Base-by-base conservation (phyloP, 2,113 vertebrate species). In the Lophochroa leadbeateri region DNA sequence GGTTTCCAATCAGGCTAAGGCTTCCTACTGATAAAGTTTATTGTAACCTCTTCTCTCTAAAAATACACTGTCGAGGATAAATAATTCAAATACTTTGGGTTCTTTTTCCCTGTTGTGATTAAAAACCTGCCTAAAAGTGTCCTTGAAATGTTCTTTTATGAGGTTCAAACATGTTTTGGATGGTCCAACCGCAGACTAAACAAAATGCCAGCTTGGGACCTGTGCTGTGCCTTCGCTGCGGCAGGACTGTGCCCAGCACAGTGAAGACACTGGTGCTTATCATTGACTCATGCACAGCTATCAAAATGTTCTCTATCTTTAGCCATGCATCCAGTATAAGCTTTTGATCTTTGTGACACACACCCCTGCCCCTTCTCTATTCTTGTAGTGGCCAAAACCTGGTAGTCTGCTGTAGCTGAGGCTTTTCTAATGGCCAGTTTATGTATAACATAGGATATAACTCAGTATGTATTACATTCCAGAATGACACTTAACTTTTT, bases 11-110 rank as follows among this genome's bases (percentile, higher is more conserved):
- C 96, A 94, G 93, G 55, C 94, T 92, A 96, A 96, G 94, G 91
- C 97, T 97, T 97, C 97, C 97, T 97, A 82, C 92, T 96, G 97
- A 98, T 97, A 97, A 97, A 95, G 97, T 96, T 96, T 97, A 97
- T 96, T 97, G 98, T 97, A 97, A 97, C 92, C 83, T 96, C 91
- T 96, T 81, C 93, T 79, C 74, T 87, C 97, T 96, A 97, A 97
- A 97, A 96, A 97, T 97, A 95, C 80, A 58, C 86, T 31, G 53
- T 57, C 3, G 0, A 28, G 94, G 93, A 97, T 97, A 97, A 97
- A 96, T 90, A 98, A 90, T 97, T 94, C 80, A 88, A 89, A 89
- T 94, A 83, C 71, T 69, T 90, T 13, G 60, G 50, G 37, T 31
- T 84, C 86, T 90, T 52, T 83, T 21, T 18, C 77, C 80, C 44